Evolutionary conservation across 2,113 vertebrate genomes (phyloP), one percentile per base, ranked within the genome.

Genomic region (Podiceps cristatus): DNA sequence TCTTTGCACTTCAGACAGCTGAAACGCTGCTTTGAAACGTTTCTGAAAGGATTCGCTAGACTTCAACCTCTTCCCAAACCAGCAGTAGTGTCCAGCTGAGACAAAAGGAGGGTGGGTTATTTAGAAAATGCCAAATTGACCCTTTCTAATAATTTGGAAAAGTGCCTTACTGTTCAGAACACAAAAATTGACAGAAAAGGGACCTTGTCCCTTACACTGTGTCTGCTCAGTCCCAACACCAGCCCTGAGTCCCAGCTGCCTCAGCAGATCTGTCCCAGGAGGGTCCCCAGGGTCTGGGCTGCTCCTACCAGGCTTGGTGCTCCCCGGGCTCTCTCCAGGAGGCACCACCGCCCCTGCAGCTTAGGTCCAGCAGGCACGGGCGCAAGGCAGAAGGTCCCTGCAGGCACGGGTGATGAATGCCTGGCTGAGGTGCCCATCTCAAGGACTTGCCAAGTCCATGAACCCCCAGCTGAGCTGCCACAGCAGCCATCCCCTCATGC

Each of bases 211-310:
- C 31, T 79, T 44, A 35, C 49, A 5, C 29, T 69, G 33, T 15
- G 9, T 18, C 47, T 13, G 19, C 24, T 88, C 1, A 0, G 44
- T 24, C 35, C 35, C 29, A 64, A 4, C 8, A 29, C 19, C 63
- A 52, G 45, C 50, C 29, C 62, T 0, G 0, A 60, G 53, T 10
- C n/a, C n/a, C 0, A 0, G 20, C 55, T 81, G 62, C 33, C 27
- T 23, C 1, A 2, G 62, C 45, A 59, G 56, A 37, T 33, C 55
- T 91, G 60, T 20, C 44, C 44, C 53, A 23, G 56, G 10, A 14
- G 24, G 29, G 33, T 19, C 13, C 35, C 31, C 0, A 0, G 25
- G 44, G 29, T 23, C 44, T 1, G 0, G 27, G n/a, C 18, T 68
- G 72, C n/a, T 63, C 77, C 67, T 4, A 1, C 5, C 22, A 35